Evolutionary conservation across 2,113 vertebrate genomes (phyloP).

Genomic region (Microcebus ravelobensis): DNA sequence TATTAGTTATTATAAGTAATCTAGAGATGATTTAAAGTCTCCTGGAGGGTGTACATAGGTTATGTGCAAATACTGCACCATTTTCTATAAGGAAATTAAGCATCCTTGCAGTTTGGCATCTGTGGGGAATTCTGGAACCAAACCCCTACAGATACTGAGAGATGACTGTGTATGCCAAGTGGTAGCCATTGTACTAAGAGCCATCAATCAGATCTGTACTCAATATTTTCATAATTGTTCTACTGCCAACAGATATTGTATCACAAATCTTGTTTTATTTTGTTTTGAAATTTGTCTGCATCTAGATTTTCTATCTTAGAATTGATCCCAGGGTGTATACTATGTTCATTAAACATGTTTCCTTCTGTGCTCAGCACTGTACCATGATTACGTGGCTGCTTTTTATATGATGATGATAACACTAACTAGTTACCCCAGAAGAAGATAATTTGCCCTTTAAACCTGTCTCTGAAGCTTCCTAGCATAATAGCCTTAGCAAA

Average conservation of each 20-base stretch:
- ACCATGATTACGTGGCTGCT: neutral
- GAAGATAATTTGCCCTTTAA: constrained; percentile 26
- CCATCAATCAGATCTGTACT: neutral
- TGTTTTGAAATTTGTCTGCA: neutral
- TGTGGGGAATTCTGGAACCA: neutral
- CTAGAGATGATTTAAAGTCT: neutral
- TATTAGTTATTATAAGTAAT: neutral
- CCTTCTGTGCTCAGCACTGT: neutral
- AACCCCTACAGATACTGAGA: neutral
- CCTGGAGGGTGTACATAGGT: neutral
- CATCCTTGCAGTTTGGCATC: neutral
- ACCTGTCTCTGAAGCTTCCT: neutral
- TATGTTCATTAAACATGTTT: neutral
- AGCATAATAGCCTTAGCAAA: constrained; percentile 27
- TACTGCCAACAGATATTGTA: neutral
- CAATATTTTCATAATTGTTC: constrained; percentile 37
- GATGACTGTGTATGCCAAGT: neutral
- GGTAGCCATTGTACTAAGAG: neutral
- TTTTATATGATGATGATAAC: neutral
- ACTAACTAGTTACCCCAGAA: neutral
- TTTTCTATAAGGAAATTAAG: neutral
- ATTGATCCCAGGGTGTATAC: neutral
- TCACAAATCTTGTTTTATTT: neutral
- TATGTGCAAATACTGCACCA: neutral
- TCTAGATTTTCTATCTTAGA: neutral